Evolutionary conservation across 1,140 invertebrate species (phyloP).

Genomic region (Patella vulgata): DNA sequence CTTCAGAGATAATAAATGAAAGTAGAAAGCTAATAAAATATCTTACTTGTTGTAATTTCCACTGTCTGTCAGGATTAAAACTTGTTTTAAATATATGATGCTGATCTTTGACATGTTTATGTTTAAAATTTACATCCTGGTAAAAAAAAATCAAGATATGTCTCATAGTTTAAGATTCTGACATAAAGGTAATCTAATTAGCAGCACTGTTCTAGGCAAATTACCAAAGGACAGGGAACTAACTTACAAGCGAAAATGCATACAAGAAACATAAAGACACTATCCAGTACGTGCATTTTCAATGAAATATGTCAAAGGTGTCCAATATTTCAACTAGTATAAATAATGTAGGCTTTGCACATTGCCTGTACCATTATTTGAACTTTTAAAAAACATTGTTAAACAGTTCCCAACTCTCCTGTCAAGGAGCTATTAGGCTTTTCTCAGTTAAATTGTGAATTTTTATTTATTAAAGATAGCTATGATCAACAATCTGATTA

Average conservation of each 20-base stretch:
- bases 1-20: too few species aligned
- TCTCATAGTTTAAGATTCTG: not conserved
- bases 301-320: not conserved
- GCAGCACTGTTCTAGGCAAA: not conserved
- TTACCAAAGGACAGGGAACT: not conserved
- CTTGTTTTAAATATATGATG: constrained; percentile 35
- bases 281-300: not conserved
- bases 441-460: too few species aligned
- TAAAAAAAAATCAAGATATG: constrained; percentile 12
- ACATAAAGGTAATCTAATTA: not conserved
- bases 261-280: not conserved
- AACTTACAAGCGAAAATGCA: not conserved
- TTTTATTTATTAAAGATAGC: too few species aligned
- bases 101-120: constrained; percentile 43
- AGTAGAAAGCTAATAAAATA: too few species aligned
- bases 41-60: constrained; percentile 48
- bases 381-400: too few species aligned
- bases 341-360: too few species aligned
- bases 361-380: too few species aligned
- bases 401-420: too few species aligned
- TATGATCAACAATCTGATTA: too few species aligned
- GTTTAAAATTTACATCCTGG: constrained; percentile 48
- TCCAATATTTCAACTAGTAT: too few species aligned
- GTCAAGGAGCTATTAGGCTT: too few species aligned
- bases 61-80: constrained; percentile 30